Evolutionary conservation across 2,113 vertebrate genomes (phyloP).

Genomic region (Ictalurus furcatus): DNA sequence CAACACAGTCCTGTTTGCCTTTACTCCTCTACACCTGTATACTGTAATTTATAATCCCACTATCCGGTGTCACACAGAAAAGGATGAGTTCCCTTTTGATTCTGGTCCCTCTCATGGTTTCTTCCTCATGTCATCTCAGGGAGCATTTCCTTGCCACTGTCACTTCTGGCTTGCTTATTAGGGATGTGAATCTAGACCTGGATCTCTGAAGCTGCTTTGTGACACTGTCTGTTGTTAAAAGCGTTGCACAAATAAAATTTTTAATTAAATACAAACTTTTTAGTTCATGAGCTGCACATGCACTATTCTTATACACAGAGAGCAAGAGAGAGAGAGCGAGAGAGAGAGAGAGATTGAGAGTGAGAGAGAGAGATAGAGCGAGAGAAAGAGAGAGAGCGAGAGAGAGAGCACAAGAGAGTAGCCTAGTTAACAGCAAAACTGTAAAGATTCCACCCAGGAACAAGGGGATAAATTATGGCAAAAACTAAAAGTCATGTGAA

Average conservation of each 20-base stretch:
- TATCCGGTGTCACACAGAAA: constrained; percentile 6
- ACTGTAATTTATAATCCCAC: constrained; percentile 22
- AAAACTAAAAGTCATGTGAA: constrained; percentile 46
- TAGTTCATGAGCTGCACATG: not conserved
- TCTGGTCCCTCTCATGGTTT: constrained; percentile 13
- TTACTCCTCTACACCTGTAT: constrained; percentile 5
- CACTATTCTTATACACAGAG: not conserved
- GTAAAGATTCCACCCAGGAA: constrained; percentile 28
- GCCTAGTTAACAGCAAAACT: constrained; percentile 26
- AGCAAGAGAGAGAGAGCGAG: too few relatives aligned
- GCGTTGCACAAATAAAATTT: not conserved
- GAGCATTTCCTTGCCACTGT: constrained; percentile 6
- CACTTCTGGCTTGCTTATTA: constrained; percentile 17
- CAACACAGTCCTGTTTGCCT: not conserved
- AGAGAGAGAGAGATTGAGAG: too few relatives aligned
- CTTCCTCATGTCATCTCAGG: constrained; percentile 12
- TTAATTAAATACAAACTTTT: not conserved
- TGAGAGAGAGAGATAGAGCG: too few relatives aligned
- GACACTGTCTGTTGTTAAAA: not conserved
- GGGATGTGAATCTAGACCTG: constrained; percentile 3
- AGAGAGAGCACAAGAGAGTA: not conserved
- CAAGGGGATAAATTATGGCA: constrained; percentile 54
- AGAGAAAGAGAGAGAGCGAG: not conserved
- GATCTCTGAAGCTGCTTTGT: constrained; percentile 1
- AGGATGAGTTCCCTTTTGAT: constrained; percentile 1